Conservation (phyloP, 2,888 invertebrate species). For the Mellilla xanthometata region DNA sequence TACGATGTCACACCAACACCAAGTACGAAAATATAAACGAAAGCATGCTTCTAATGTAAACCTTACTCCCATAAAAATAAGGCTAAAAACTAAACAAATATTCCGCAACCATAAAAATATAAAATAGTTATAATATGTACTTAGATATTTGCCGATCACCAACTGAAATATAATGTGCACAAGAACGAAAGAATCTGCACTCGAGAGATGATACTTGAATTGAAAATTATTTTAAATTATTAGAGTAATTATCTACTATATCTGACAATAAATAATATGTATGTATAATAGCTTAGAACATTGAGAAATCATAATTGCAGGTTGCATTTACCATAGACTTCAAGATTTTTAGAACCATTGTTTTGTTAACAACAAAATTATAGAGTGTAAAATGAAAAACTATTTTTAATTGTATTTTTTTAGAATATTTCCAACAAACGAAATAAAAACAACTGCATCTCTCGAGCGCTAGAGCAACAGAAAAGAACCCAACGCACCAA, state of each 20-base stretch:
- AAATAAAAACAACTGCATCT: too few species aligned
- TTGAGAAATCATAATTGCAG: neutral
- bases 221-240: too few species aligned
- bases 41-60: constrained; percentile 50
- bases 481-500: constrained; percentile 71
- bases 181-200: constrained; percentile 55
- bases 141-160: constrained; percentile 51
- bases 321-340: too few species aligned
- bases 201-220: constrained; percentile 36
- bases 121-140: constrained; percentile 37
- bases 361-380: too few species aligned
- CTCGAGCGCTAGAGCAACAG: constrained; percentile 50
- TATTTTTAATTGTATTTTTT: too few species aligned
- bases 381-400: too few species aligned
- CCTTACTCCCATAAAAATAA: constrained; percentile 30
- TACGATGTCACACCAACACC: constrained; percentile 80
- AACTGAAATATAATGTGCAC: constrained; percentile 63
- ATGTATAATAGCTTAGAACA: too few species aligned
- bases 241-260: too few species aligned
- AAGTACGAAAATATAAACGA: constrained; percentile 41
- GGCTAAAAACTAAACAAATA: constrained; percentile 36
- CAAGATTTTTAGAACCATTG: too few species aligned
- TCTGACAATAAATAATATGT: too few species aligned
- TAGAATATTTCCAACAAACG: too few species aligned
- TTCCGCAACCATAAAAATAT: constrained; percentile 50